Evolutionary conservation across 2,797 vertebrate genomes (phyloP), one percentile per base, ranked within the genome.

Genomic region (Enteromius viviparus): DNA sequence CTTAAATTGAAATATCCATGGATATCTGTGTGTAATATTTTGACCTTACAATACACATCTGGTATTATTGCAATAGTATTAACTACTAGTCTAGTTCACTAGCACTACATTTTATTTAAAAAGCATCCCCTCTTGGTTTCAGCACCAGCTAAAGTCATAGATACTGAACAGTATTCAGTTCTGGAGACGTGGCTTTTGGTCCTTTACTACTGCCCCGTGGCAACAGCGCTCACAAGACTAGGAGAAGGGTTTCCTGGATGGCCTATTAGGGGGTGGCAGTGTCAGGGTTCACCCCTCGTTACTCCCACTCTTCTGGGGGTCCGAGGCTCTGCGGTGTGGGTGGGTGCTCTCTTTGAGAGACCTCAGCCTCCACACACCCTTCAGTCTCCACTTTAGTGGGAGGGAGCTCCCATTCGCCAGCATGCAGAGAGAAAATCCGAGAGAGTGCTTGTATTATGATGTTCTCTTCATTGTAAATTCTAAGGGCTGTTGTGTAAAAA

Each of bases 321-420:
- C 55, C 0, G 17, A 66, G 78, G 49, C 65, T 71, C n/a, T 45
- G 53, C 23, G 40, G 42, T 82, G 81, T 89, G 84, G 84, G 88
- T 87, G 80, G 82, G 80, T 80, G 84, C 77, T 80, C 84, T 85
- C 85, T 89, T 58, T 40, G 58, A 29, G 42, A 84, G 86, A 85
- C 69, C 81, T 83, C 84, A 74, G 78, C 66, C 72, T 77, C 82
- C 76, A 82, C 84, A 86, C 81, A 85, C 85, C 55, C 85, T 79
- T 68, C 70, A 82, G 81, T 81, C 86, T 87, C 69, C 75, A 76
- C 82, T 62, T 81, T 70, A 76, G 84, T 85, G 55, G 85, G 88
- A 82, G 76, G 81, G 76, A 85, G 87, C 83, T 83, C 62, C 78
- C 70, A 66, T 72, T 62, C 29, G 65, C 51, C 70, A 49, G 45